Evolutionary conservation across 2,797 vertebrate species (phyloP), one percentile per base, ranked within the genome.

Genomic region (Syngnathus rostellatus): DNA sequence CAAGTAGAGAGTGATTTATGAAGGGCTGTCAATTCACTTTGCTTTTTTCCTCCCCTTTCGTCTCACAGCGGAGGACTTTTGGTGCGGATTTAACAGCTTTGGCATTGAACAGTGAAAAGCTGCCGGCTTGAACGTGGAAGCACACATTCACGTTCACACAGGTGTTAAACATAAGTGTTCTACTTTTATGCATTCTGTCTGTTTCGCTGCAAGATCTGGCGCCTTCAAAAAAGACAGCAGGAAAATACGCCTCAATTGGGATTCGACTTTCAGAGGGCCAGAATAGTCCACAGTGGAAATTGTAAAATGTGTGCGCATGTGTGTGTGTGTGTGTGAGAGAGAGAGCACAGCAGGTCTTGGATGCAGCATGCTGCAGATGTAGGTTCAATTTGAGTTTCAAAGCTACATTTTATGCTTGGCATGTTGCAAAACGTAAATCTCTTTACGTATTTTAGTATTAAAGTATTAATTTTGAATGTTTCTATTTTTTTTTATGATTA

Each of bases 151-250:
- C 54, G 68, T 78, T 74, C 78, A 76, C 75, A 81, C 85, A 83
- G 85, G 82, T 85, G 83, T 83, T 83, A 80, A 81, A 83, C 89
- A 86, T 87, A 82, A 84, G 85, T 61, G 65, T 62, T 63, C 72
- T 73, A 65, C 41, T 69, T 77, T 79, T 67, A 66, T 72, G 74
- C 68, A 75, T 80, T 77, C 73, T 72, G 66, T 73, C 69, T 78
- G 45, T 11, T 60, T 57, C 69, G 63, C 64, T 73, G 48, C 63
- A 54, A 48, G 53, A n/a, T 51, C 62, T 70, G 62, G 67, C 62
- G 51, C 73, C 76, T 73, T 43, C 50, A 72, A 75, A 76, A 70
- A 66, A 57, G 12, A 14, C 7, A 21, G 19, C 50, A 51, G 2
- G 50, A 51, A 51, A 51, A 51, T 50, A 51, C 8, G 63, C 74